Percentiles rank a stretch among this genome's conserved stretches.
Conservation (phyloP, 2,113 vertebrate species). For the Callipepla squamata region DNA sequence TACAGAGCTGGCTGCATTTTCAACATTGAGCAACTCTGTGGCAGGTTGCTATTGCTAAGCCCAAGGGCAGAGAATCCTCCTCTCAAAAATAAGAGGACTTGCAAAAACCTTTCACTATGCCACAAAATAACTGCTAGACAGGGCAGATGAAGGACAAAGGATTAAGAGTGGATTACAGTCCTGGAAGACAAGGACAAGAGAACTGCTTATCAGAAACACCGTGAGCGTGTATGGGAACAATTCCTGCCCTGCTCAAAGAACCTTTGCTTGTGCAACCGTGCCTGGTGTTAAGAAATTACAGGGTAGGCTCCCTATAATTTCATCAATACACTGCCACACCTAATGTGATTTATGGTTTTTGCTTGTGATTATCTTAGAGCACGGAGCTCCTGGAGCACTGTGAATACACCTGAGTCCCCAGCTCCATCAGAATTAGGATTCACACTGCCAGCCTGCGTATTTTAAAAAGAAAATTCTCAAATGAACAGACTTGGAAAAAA, state of each 20-base stretch:
- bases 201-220: slow-evolving; percentile 2
- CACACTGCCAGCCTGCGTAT: fast-evolving
- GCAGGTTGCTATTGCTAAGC: not conserved
- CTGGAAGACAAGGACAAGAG: slow-evolving; percentile 21
- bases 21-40: not conserved
- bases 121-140: slow-evolving; percentile 34
- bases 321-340: slow-evolving; percentile 25
- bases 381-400: not conserved
- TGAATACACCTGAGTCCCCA: not conserved
- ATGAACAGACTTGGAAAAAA: not conserved
- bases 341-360: slow-evolving; percentile 43
- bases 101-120: not conserved
- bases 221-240: not conserved
- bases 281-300: slow-evolving; percentile 37
- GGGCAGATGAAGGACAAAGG: slow-evolving; percentile 31
- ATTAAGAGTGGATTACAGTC: slow-evolving; percentile 30
- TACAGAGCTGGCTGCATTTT: not conserved
- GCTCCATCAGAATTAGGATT: not conserved
- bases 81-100: not conserved
- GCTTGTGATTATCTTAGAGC: slow-evolving; percentile 32
- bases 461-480: not conserved
- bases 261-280: not conserved
- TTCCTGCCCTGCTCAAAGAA: not conserved
- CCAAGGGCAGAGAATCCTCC: slow-evolving; percentile 13
- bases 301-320: slow-evolving; percentile 51